Evolutionary conservation across 2,888 invertebrate genomes (phyloP), one percentile per base, ranked within the genome.

Genomic region (Drosophila parthenogenetica): DNA sequence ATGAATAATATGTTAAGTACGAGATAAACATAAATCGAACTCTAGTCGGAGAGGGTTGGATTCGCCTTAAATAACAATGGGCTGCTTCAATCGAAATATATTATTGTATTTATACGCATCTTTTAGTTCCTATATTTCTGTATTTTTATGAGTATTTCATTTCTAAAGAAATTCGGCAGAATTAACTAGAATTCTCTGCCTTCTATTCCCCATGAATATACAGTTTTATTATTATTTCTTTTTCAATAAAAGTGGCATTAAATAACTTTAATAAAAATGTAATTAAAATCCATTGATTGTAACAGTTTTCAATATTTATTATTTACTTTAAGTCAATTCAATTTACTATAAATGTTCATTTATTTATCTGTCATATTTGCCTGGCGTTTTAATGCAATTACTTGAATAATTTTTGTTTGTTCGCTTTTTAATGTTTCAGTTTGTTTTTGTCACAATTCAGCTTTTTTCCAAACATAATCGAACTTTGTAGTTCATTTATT

Each of bases 311-410:
- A 42, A 77, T 57, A 35, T 60, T 51, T 8, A 40, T 68, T 72
- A 73, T 61, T 77, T 43, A 60, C 67, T 66, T 61, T 11, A 62
- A 59, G 46, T 60, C 45, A 75, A 73, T 60, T 59, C 19, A 37
- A 67, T 77, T 67, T 42, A 43, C 19, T 40, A 45, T 59, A 59
- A 51, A 77, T 37, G 43, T 59, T 57, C 32, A 51, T 59, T 57
- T 46, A 62, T 60, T 51, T 46, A 61, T 60, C 8, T 32, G 43
- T 16, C 40, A 14, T 39, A 58, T 57, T 53, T 66, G 51, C 22
- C 39, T 11, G 37, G 46, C 58, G 37, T 58, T 68, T 57, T 48
- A 61, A 61, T 68, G 63, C 78, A 73, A 64, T 58, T 60, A 53
- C 3, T 16, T 49, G 45, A 51, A 58, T 67, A 54, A 57, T 49